Percentiles rank a stretch among this genome's conserved stretches.
Conservation (phyloP, 1,140 invertebrate species). For the Temnothorax curvispinosus region DNA sequence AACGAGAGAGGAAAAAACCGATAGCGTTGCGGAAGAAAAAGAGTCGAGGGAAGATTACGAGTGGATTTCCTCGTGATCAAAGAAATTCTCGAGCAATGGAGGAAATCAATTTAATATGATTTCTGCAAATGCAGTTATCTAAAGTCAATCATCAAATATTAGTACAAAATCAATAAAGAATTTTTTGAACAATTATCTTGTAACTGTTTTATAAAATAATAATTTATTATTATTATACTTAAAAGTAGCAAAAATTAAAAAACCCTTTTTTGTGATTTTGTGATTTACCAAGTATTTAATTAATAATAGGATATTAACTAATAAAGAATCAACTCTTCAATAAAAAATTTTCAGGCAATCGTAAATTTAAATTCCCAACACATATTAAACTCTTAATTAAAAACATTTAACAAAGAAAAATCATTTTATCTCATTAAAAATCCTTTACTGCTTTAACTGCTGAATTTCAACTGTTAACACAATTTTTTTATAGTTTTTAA, state of each 20-base stretch:
- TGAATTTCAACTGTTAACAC: neutral
- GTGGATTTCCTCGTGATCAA: conserved; percentile 9
- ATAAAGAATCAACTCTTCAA: neutral
- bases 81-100: neutral
- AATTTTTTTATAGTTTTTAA: neutral
- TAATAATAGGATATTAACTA: neutral
- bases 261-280: too few relatives aligned
- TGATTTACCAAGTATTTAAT: neutral
- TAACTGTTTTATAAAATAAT: too few relatives aligned
- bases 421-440: neutral
- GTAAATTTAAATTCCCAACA: neutral
- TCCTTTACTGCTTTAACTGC: neutral
- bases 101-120: neutral
- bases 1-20: conserved; percentile 28
- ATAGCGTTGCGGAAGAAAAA: conserved; percentile 31
- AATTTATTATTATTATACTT: too few relatives aligned
- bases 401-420: neutral
- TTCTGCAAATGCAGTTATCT: too few relatives aligned
- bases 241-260: too few relatives aligned
- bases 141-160: neutral
- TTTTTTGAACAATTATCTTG: neutral
- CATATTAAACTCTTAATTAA: neutral
- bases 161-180: neutral
- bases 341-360: neutral
- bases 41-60: conserved; percentile 44